Percentiles rank a stretch among this genome's conserved stretches.
Evolutionary conservation across 2,797 vertebrate genomes (phyloP).

Genomic region (Tragelaphus eurycerus): DNA sequence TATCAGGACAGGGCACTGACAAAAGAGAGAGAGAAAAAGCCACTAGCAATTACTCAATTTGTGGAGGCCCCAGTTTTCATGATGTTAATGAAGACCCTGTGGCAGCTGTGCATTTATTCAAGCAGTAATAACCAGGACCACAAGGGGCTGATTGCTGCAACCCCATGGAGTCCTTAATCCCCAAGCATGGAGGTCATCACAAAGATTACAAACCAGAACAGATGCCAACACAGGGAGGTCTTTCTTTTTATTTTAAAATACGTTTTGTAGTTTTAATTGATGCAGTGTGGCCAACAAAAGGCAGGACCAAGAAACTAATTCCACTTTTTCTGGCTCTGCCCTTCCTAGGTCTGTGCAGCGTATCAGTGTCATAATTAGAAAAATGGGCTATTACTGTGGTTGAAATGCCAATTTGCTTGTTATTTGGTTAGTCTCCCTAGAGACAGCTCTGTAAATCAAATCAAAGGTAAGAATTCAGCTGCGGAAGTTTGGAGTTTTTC

Average conservation of each 20-base stretch:
- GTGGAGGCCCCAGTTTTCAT: slow-evolving; percentile 23
- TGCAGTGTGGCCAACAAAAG: slow-evolving; percentile 25
- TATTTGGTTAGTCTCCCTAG: slow-evolving; percentile 28
- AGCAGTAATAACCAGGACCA: background rate
- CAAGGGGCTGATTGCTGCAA: background rate
- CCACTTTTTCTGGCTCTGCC: slow-evolving; percentile 12
- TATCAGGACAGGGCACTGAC: background rate
- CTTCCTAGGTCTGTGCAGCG: background rate
- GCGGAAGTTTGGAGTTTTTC: background rate
- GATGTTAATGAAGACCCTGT: slow-evolving; percentile 14
- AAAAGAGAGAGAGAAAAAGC: background rate
- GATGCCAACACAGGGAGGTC: background rate
- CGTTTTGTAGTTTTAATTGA: slow-evolving; percentile 10
- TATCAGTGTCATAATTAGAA: slow-evolving; percentile 45
- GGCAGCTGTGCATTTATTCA: slow-evolving; percentile 28
- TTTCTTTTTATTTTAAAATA: background rate
- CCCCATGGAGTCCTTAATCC: background rate
- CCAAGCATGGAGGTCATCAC: background rate
- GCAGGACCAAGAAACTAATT: background rate
- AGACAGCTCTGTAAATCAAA: slow-evolving; percentile 1
- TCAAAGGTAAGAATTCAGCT: background rate
- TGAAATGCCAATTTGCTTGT: slow-evolving; percentile 14
- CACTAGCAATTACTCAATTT: slow-evolving; percentile 48
- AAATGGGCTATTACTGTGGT: background rate
- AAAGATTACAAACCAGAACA: background rate